Evolutionary conservation across 2,113 vertebrate species (phyloP).

Genomic region (Chionis minor): DNA sequence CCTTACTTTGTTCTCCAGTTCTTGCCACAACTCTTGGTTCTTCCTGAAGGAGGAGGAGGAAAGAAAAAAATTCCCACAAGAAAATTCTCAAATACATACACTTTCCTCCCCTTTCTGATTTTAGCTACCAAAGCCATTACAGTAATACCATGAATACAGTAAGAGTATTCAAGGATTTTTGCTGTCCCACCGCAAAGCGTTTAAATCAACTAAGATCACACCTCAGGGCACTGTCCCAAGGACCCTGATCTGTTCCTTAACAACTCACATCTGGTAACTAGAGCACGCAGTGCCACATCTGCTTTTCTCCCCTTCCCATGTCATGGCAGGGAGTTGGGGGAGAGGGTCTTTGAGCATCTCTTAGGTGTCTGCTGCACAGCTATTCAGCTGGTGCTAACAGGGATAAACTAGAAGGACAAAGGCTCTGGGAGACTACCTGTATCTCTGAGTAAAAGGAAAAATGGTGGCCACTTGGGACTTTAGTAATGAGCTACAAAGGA

Average conservation of each 20-base stretch:
- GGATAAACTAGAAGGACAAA: not conserved
- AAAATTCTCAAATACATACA: not conserved
- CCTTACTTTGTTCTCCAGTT: conserved; percentile 53
- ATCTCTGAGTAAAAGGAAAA: not conserved
- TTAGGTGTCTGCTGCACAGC: not conserved
- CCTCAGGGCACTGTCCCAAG: not conserved
- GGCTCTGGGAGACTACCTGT: not conserved
- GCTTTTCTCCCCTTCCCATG: not conserved
- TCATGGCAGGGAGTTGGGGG: not conserved
- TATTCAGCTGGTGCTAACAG: not conserved
- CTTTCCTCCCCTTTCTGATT: not conserved
- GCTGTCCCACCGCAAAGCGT: not conserved
- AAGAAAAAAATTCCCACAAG: not conserved
- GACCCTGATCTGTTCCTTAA: not conserved
- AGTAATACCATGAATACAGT: not conserved
- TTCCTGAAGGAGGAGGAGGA: conserved; percentile 55
- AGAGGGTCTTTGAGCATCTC: not conserved
- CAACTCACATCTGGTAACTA: not conserved
- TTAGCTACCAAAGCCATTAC: not conserved
- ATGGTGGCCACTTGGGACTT: not conserved
- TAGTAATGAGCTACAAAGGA: not conserved
- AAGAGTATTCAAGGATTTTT: not conserved
- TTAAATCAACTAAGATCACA: not conserved
- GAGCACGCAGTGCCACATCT: not conserved
- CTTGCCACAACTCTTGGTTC: conserved; percentile 64